Base-by-base conservation (phyloP, 2,888 invertebrate species). In the Athetis lepigone region DNA sequence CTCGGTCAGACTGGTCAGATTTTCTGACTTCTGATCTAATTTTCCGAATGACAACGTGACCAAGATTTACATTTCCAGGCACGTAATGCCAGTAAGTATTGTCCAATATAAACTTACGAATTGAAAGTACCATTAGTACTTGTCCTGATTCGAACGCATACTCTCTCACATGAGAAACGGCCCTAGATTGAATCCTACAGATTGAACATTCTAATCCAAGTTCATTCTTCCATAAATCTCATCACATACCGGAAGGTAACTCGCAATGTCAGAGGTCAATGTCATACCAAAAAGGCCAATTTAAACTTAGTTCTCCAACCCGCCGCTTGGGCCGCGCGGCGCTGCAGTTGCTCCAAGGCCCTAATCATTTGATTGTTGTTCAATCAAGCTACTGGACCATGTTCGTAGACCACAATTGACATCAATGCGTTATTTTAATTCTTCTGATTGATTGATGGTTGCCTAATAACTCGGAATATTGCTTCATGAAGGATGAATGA, bases 341-440 rank as follows among this genome's bases (percentile, higher is more conserved):
- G 66, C 66, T 70, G 45, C 45, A 36, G 2, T 67, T 59, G 66
- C 9, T 16, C 2, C 49, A 67, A 73, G 52, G 37, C 19, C 59
- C 21, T 40, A 50, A 74, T 70, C 70, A 50, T 74, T 45, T 69
- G 79, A 78, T 76, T 76, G 76, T 78, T 56, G 45, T 70, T 19
- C 79, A 76, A 76, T 76, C 57, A 76, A 75, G 75, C 56, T 23
- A 43, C 29, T 62, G 62, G 36, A 18, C 40, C 39, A 46, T 25
- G 42, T 54, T 63, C 55, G 57, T 54, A 16, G 19, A n/a, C 27
- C 43, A 13, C 79, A 77, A 77, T 79, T 79, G 77, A 79, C 79
- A 75, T 71, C 76, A 77, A 77, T 71, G 51, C 64, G 43, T 58
- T 70, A 75, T 73, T 73, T 59, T 70, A 75, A 73, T 73, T 64